Base-by-base conservation (phyloP, 1,140 invertebrate species). In the Meteorus sp. region DNA sequence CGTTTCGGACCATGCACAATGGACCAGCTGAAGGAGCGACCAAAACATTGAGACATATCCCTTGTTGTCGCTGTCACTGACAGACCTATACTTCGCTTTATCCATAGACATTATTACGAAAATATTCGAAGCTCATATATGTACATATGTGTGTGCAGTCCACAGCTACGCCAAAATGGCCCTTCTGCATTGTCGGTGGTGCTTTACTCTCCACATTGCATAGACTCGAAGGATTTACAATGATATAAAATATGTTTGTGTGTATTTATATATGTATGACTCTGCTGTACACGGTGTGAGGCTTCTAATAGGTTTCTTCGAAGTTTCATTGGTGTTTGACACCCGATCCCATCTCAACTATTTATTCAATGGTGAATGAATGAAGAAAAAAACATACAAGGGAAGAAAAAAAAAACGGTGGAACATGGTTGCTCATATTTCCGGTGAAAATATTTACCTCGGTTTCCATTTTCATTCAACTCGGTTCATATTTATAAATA, bases 41-140 rank as follows among this genome's bases (percentile, higher is more conserved):
- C 74, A 77, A 76, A 79, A 79, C 77, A 79, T 79, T 79, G 74
- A 78, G 76, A 79, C 76, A 67, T 73, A 69, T 72, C 71, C 56
- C 44, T 74, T 76, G 75, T 78, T 73, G 69, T 61, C 67, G 52
- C 65, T 72, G 74, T 75, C 77, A 75, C 67, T 65, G 63, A 60
- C 41, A 62, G 69, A 52, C 41, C 72, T 64, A n/a, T n/a, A 66
- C 66, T 70, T 70, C 25, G 56, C 33, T 25, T 4, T 43, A n/a
- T 41, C 41, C 41, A 19, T 15, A 54, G 62, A 71, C 69, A 70
- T 74, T 74, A 76, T 74, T 72, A 76, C 71, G 67, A 77, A 77
- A 76, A 78, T 73, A 76, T 77, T 76, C 65, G 68, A 66, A 74
- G 69, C 65, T 69, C 66, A 65, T 73, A 53, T n/a, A n/a, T 27